These are phyloP conservation scores for Drosophila sucinea DNA, from an alignment of 1,140 invertebrate species.

Conservation along the genomic window DNA sequence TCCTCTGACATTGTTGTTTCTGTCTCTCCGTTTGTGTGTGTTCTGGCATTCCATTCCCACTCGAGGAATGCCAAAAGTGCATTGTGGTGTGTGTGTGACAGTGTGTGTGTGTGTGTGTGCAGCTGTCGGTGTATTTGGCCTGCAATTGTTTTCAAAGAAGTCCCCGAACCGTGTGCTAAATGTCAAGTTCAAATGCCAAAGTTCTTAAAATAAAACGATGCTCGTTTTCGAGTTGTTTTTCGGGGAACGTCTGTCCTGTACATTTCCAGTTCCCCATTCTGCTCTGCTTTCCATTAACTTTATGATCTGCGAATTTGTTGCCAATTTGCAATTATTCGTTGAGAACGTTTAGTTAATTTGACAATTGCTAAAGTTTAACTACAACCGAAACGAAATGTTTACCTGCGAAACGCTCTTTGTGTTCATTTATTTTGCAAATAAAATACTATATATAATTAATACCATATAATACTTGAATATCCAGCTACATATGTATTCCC, in stretches of 20 bases:
- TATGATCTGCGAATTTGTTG: slow-evolving; percentile 81
- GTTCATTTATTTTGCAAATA: too few species aligned
- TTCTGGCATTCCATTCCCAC: slow-evolving; percentile 55
- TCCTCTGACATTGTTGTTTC: slow-evolving; percentile 36
- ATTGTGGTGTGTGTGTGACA: slow-evolving; percentile 46
- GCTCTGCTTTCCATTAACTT: slow-evolving; percentile 48
- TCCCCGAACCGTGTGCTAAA: slow-evolving; percentile 80
- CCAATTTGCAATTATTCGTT: slow-evolving; percentile 79
- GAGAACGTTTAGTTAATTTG: slow-evolving; percentile 78
- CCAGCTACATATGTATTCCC: not conserved
- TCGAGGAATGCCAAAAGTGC: slow-evolving; percentile 76
- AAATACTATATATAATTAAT: not conserved
- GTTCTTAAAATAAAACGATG: slow-evolving; percentile 80
- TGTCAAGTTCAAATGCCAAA: slow-evolving; percentile 82
- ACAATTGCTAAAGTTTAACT: slow-evolving; percentile 55
- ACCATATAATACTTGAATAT: slow-evolving; percentile 2
- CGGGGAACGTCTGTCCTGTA: not conserved
- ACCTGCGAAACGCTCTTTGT: not conserved
- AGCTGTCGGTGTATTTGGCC: slow-evolving; percentile 41
- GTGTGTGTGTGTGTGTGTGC: slow-evolving; percentile 10
- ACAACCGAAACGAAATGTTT: not conserved
- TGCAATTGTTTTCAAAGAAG: slow-evolving; percentile 81
- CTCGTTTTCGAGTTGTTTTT: slow-evolving; percentile 37
- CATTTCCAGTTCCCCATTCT: not conserved
- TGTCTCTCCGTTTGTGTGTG: slow-evolving; percentile 44